phyloP scores from a whole-genome alignment of 2,113 vertebrate species.

The Marmota flaviventris region DNA sequence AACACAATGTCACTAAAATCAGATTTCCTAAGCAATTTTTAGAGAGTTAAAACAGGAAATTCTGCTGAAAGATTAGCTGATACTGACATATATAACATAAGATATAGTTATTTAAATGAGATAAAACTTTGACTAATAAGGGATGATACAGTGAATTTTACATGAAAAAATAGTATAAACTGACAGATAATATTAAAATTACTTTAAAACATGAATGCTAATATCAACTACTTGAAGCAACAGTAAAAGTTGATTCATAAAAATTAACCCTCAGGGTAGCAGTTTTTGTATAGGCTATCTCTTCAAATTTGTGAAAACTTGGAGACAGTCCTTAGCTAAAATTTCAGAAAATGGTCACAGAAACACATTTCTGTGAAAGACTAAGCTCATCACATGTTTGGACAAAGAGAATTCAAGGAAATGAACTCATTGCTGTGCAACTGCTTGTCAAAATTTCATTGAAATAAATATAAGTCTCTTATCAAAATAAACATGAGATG shows the following conservation, averaged over 20 bases:
- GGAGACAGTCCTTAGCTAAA: slow-evolving; percentile 8
- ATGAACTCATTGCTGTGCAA: slow-evolving; percentile 69
- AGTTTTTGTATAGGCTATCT: not conserved
- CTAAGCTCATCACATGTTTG: not conserved
- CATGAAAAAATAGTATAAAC: not conserved
- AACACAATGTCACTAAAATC: not conserved
- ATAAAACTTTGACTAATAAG: not conserved
- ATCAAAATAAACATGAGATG: slow-evolving; percentile 81
- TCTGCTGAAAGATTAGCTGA: not conserved
- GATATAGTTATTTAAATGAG: slow-evolving; percentile 18
- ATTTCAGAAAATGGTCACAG: slow-evolving; percentile 50
- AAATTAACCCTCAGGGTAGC: not conserved
- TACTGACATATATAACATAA: not conserved
- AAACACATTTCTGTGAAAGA: slow-evolving; percentile 14
- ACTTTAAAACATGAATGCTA: slow-evolving; percentile 19
- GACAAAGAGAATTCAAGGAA: slow-evolving; percentile 75
- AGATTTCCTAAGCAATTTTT: not conserved
- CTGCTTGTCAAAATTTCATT: slow-evolving; percentile 59
- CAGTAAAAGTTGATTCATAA: not conserved
- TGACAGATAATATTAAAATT: slow-evolving; percentile 18
- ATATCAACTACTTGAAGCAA: slow-evolving; percentile 31
- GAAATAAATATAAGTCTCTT: slow-evolving; percentile 70
- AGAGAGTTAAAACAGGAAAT: not conserved
- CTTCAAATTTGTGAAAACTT: not conserved
- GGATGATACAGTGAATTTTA: slow-evolving; percentile 30